phyloP scores from a whole-genome alignment of 2,113 vertebrate genomes.

The Vulpes ferrilata region DNA sequence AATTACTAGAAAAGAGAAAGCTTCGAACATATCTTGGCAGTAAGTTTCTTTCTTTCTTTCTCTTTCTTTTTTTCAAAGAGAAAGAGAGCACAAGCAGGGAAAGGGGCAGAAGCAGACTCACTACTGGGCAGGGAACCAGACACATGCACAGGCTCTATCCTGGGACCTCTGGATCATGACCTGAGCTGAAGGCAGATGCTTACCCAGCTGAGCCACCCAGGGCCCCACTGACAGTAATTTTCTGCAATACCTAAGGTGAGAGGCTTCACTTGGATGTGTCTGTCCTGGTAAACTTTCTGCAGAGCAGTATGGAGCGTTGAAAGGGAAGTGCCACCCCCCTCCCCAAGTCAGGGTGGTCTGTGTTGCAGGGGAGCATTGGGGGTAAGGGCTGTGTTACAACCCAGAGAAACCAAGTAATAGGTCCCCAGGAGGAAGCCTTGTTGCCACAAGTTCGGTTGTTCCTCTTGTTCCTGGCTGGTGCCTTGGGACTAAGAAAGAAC shows the following conservation, averaged over 20 bases:
- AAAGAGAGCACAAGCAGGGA: too few relatives aligned
- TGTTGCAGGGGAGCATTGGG: neutral
- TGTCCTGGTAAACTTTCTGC: neutral
- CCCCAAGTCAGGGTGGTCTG: neutral
- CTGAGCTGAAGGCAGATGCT: too few relatives aligned
- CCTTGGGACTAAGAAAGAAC: neutral
- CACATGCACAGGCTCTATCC: too few relatives aligned
- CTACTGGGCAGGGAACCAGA: too few relatives aligned
- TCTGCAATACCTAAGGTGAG: neutral
- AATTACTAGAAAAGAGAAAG: neutral
- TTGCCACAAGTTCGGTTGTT: fast-evolving
- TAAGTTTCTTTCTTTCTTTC: neutral
- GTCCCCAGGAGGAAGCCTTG: neutral
- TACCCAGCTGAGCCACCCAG: too few relatives aligned
- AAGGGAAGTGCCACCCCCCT: neutral
- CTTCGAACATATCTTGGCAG: neutral
- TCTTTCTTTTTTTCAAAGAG: too few relatives aligned
- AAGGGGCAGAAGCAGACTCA: too few relatives aligned
- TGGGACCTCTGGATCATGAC: too few relatives aligned
- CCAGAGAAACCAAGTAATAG: neutral
- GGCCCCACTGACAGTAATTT: neutral
- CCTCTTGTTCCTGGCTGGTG: neutral
- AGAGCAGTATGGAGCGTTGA: neutral
- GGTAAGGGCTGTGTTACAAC: too few relatives aligned
- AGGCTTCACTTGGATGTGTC: neutral